phyloP scores from a whole-genome alignment of 2,888 invertebrate species.

The Nesidiocoris tenuis region DNA sequence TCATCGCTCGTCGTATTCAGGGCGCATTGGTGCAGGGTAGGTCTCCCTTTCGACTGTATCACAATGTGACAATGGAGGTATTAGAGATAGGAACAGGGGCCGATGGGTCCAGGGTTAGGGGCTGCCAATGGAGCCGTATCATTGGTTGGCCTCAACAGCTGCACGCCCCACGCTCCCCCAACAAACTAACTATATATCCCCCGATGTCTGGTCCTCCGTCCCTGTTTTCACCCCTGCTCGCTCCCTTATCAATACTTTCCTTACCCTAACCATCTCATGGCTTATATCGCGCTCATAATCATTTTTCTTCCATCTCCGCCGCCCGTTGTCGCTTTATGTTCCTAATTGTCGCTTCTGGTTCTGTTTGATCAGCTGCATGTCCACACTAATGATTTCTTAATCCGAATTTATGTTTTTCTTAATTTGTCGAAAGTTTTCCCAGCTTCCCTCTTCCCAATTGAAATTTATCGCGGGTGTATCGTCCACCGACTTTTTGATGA shows the following conservation, averaged over 20 bases:
- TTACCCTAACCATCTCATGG: neutral
- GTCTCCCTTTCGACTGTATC: slow-evolving; percentile 40
- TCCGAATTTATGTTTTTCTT: slow-evolving; percentile 13
- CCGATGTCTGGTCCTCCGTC: slow-evolving; percentile 3
- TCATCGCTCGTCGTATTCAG: neutral
- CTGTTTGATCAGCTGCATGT: slow-evolving; percentile 29
- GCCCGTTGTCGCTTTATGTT: slow-evolving; percentile 17
- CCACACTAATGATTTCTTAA: slow-evolving; percentile 16
- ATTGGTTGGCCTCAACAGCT: slow-evolving; percentile 38
- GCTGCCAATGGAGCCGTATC: slow-evolving; percentile 20
- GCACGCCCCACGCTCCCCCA: slow-evolving; percentile 10
- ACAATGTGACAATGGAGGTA: slow-evolving; percentile 44
- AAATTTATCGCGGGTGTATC: too few species aligned
- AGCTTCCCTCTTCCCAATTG: too few species aligned
- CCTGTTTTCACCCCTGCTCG: slow-evolving; percentile 9
- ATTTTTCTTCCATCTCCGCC: neutral
- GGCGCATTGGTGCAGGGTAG: slow-evolving; percentile 14
- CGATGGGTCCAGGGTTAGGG: slow-evolving; percentile 1
- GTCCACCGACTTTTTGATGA: too few species aligned
- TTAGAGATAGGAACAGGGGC: slow-evolving; percentile 38
- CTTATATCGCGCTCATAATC: neutral
- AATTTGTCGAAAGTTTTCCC: neutral
- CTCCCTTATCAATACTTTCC: slow-evolving; percentile 4
- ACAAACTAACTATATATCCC: neutral
- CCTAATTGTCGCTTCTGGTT: slow-evolving; percentile 33